Base-by-base conservation (phyloP, 1,140 invertebrate genomes). In the Leptinotarsa defecta region DNA sequence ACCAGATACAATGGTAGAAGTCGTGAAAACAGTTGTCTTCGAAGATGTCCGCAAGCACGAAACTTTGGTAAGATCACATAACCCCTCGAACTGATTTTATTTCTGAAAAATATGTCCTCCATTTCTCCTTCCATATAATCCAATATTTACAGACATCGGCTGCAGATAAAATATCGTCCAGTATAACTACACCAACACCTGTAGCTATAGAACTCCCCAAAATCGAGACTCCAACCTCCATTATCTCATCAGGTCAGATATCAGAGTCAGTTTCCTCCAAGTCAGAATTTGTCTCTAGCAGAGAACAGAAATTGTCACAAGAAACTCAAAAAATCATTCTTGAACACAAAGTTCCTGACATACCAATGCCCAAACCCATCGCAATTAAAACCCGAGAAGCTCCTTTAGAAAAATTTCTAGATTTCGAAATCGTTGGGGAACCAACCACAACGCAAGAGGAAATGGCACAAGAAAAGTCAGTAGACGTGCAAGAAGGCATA, bases 1-100 rank as follows among this genome's bases (percentile, higher is more conserved):
- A n/a, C 90, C 91, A 1, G 90, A 92, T 76, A 88, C 90, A 6
- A 89, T 91, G 89, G 86, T 90, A 20, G 91, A 91, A 81, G 88
- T 90, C n/a, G 89, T 91, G 34, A 91, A 91, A 83, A 91, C 90
- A 17, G 88, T 91, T 48, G 86, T 91, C 6, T 91, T 90, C 76
- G 90, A 91, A 83, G 88, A 88, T 79, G 83, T 88, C 71, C 83
- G 86, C 73, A 86, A 86, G 70, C 83, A 85, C 68, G 85, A 86
- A 82, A 84, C 81, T 34, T 77, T 86, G 81, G 84, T 85, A 81
- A 85, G 84, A 71, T 22, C 15, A 65, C 20, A 6, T 27, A 17
- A 22, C 13, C 11, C 20, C 1, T 62, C 48, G 34, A 19, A 69
- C 24, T 4, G 2, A 24, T 20, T 65, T 22, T 8, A 19, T 34